These are phyloP conservation scores for Cebus imitator DNA, from an alignment of 2,113 vertebrate species.

Conservation along the genomic window DNA sequence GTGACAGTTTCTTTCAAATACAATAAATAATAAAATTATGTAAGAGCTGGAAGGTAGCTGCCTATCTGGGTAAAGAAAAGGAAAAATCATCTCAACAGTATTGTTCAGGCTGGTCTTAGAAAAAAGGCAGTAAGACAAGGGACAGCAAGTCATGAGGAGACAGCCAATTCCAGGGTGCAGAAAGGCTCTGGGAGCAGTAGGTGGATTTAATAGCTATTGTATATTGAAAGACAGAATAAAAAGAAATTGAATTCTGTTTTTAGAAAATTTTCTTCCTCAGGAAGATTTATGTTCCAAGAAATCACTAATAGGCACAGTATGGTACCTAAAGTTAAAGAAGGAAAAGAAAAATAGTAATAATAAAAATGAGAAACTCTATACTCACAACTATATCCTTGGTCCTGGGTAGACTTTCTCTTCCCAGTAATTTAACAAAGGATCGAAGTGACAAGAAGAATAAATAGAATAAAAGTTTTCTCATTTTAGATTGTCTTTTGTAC, in stretches of 20 bases:
- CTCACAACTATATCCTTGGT: neutral
- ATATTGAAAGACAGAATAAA: neutral
- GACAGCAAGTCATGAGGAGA: neutral
- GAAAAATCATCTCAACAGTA: neutral
- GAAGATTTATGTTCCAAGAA: neutral
- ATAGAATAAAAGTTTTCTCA: neutral
- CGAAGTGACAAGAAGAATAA: neutral
- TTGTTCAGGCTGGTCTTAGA: neutral
- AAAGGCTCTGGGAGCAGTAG: neutral
- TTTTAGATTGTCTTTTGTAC: neutral
- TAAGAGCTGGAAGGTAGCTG: neutral
- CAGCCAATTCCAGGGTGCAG: neutral
- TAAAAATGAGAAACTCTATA: neutral
- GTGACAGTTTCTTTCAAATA: neutral
- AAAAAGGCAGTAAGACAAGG: neutral
- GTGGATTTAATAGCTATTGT: neutral
- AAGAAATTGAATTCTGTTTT: constrained; percentile 50
- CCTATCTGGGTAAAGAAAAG: neutral
- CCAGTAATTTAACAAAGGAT: neutral
- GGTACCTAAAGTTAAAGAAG: neutral
- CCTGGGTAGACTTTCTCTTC: neutral
- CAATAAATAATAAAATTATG: neutral
- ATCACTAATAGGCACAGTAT: neutral
- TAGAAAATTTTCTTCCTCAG: neutral
- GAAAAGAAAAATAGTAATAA: neutral